Evolutionary conservation across 2,888 invertebrate species (phyloP), one percentile per base, ranked within the genome.

Genomic region (Dyspetes luteomarginatus): DNA sequence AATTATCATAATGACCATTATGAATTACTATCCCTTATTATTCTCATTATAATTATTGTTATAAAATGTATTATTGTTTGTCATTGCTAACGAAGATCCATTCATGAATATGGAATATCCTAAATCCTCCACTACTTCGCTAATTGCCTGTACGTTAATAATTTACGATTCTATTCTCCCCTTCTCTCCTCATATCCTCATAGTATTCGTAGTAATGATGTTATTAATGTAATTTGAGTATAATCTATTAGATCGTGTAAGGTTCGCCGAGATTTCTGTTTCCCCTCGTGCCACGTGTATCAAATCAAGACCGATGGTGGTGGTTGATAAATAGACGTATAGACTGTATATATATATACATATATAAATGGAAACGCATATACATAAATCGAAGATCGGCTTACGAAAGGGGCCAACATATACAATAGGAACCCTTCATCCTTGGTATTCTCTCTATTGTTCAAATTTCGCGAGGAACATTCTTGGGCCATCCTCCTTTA

Each of bases 191-290:
- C 19, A 67, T 24, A 67, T n/a, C 43, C 52, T 7, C n/a, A 5
- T 12, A 30, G 45, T 50, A 67, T 48, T 45, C 64, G 4, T 15
- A 7, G 7, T 65, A 48, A 74, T 74, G 65, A 28, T 19, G 56
- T 65, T 45, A 74, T 52, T 67, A 67, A 72, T 52, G 72, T 67
- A 60, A 71, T 72, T 72, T 55, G 19, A 15, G 30, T 67, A 24
- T 62, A 73, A 78, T 73, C 72, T 45, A 73, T 45, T 55, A 17
- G 60, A 45, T 24, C 52, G 24, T 17, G 22, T 41, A 24, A 78
- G 67, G 24, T 67, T 73, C 7, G 45, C 22, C 22, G 9, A 52
- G 67, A 60, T 48, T 58, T 30, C 30, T 43, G 17, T 45, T n/a
- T n/a, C n/a, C 52, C 15, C 36, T 41, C 24, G 22, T 24, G 30